Percentiles rank a stretch among this genome's conserved stretches.
Conservation (phyloP, 2,888 invertebrate species). For the Caenorhabditis japonica region DNA sequence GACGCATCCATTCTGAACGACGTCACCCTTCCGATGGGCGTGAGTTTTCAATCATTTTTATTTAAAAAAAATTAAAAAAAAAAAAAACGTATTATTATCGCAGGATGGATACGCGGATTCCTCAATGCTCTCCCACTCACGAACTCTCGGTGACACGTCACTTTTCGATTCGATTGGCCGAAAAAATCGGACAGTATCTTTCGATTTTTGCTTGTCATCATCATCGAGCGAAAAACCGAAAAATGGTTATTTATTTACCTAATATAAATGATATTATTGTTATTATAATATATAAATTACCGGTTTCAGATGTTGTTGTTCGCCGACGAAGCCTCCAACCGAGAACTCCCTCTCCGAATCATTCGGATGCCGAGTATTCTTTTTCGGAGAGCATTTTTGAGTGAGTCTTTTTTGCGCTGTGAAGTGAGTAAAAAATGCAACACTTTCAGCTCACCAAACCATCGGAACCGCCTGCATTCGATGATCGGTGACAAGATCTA, state of each 20-base stretch:
- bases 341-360: constrained; percentile 13
- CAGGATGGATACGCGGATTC: constrained; percentile 15
- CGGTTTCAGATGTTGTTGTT: constrained; percentile 23
- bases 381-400: constrained; percentile 39
- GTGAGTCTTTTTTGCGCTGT: not conserved
- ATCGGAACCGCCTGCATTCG: constrained; percentile 34
- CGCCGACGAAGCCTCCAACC: constrained; percentile 36
- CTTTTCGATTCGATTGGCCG: constrained; percentile 15
- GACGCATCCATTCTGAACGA: constrained; percentile 25
- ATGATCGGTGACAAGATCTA: constrained; percentile 40
- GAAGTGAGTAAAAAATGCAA: not conserved
- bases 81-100: not conserved
- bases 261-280: not conserved
- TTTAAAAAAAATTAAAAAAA: no score
- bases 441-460: constrained; percentile 24
- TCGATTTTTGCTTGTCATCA: constrained; percentile 23
- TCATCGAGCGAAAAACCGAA: constrained; percentile 3
- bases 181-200: constrained; percentile 26
- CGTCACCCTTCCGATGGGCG: constrained; percentile 16
- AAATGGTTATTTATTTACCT: constrained; percentile 10
- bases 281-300: not conserved
- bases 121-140: constrained; percentile 4
- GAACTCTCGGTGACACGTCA: constrained; percentile 6
- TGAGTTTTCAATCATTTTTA: constrained; percentile 9
- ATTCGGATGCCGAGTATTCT: constrained; percentile 30